These are phyloP conservation scores for Aphidius ervi DNA, from an alignment of 1,140 invertebrate genomes.

Conservation along the genomic window DNA sequence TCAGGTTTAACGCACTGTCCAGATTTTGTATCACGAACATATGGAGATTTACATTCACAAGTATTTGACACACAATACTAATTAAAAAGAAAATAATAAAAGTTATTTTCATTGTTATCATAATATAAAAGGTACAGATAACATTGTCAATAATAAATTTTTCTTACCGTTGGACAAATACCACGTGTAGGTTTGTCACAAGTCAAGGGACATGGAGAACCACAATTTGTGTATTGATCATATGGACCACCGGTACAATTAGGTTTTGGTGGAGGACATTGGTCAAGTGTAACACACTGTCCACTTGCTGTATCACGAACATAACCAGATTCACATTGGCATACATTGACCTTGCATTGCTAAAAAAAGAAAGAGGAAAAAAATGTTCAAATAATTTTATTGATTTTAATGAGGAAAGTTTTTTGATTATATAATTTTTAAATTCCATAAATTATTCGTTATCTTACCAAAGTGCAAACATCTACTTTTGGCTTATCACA, in stretches of 20 bases:
- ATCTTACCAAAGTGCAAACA: neutral
- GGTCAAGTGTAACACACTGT: neutral
- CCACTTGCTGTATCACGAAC: neutral
- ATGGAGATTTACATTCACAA: constrained; percentile 1
- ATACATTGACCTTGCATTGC: constrained; percentile 3
- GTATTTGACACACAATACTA: neutral
- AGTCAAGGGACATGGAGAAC: constrained; percentile 4
- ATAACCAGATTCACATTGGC: neutral
- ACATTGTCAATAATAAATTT: neutral
- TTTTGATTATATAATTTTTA: too few species aligned
- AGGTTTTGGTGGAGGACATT: neutral
- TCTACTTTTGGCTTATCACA: neutral
- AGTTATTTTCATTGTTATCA: too few species aligned
- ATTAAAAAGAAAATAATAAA: neutral
- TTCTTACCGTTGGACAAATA: constrained; percentile 6
- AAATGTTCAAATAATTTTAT: neutral
- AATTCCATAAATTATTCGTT: too few species aligned
- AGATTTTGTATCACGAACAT: neutral
- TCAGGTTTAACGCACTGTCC: constrained; percentile 2
- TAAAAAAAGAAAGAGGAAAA: neutral
- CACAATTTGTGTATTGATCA: constrained; percentile 10
- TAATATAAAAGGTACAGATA: neutral
- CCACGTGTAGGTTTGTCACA: neutral
- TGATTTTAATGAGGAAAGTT: neutral
- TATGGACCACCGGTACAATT: constrained; percentile 7